Evolutionary conservation across 1,140 invertebrate species (phyloP).

Genomic region (Macrobrachium rosenbergii): DNA sequence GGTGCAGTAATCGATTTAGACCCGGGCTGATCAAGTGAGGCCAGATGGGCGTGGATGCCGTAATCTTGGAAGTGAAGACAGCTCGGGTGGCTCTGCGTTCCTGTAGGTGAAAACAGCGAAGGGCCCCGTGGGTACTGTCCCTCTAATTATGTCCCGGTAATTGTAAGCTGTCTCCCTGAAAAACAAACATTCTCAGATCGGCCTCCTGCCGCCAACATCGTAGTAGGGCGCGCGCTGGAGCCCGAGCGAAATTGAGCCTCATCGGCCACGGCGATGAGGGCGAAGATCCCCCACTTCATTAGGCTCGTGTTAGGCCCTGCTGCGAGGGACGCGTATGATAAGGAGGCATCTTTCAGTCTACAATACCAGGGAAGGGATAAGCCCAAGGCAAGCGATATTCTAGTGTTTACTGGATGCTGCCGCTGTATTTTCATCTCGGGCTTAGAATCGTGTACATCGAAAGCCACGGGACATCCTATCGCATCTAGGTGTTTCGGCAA

Average conservation of each 20-base stretch:
- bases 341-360: conserved; percentile 52
- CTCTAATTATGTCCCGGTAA: conserved; percentile 59
- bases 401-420: conserved; percentile 42
- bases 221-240: neutral
- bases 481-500: too few species aligned
- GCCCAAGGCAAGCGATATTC: conserved; percentile 44
- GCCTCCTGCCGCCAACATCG: neutral
- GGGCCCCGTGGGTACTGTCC: conserved; percentile 45
- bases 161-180: conserved; percentile 59
- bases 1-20: too few species aligned
- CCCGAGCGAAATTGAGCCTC: conserved; percentile 22
- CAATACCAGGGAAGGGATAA: conserved; percentile 46
- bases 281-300: neutral
- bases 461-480: too few species aligned
- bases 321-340: conserved; percentile 21
- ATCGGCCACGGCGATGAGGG: neutral
- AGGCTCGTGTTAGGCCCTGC: conserved; percentile 10
- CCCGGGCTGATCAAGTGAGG: too few species aligned
- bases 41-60: too few species aligned
- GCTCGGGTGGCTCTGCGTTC: conserved; percentile 20
- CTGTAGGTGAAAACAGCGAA: conserved; percentile 28
- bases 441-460: too few species aligned
- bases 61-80: too few species aligned
- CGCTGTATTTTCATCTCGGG: too few species aligned
- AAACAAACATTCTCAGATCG: conserved; percentile 60